Evolutionary conservation across 2,888 invertebrate species (phyloP), one percentile per base, ranked within the genome.

Genomic region (Brachyptera risi): DNA sequence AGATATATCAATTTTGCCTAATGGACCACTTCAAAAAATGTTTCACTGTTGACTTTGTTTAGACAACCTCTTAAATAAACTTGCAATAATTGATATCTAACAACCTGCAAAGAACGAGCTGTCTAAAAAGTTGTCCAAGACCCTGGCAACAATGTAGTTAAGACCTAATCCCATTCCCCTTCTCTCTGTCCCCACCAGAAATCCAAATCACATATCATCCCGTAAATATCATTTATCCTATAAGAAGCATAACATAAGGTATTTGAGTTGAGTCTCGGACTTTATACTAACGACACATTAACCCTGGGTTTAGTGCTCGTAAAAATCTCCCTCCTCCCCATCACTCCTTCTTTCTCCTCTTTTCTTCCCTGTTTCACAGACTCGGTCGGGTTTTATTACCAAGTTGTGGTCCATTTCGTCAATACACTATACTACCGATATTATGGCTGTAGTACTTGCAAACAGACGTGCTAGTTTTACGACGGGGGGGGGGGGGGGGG

Each of bases 231-330:
- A n/a, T n/a, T n/a, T n/a, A n/a, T n/a, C n/a, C n/a, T 11, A 11
- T 31, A 31, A 31, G 31, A 31, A 5, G 31, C n/a, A 23, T 23
- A 24, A 47, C 47, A 47, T 47, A 47, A 47, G 47, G 47, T 24
- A 24, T 17, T 42, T 17, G n/a, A 42, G 15, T 7, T 19, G 38
- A 3, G 38, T 19, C 23, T 47, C 19, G 49, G 50, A 27, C 27
- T 26, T n/a, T n/a, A 26, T 17, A 40, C 59, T 60, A 58, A 62
- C 62, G 58, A 56, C 57, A 47, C 62, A 56, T 62, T 58, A 62
- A 54, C 49, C 51, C 54, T 11, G 50, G 37, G 40, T 61, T 58
- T 50, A 58, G 42, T 58, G 62, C 40, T 54, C 58, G 56, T 62
- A 58, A 62, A 62, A 54, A 26, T 37, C 40, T 11, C 21, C 23